Conservation (phyloP, 2,113 vertebrate species). For the Dicaeum eximium region DNA sequence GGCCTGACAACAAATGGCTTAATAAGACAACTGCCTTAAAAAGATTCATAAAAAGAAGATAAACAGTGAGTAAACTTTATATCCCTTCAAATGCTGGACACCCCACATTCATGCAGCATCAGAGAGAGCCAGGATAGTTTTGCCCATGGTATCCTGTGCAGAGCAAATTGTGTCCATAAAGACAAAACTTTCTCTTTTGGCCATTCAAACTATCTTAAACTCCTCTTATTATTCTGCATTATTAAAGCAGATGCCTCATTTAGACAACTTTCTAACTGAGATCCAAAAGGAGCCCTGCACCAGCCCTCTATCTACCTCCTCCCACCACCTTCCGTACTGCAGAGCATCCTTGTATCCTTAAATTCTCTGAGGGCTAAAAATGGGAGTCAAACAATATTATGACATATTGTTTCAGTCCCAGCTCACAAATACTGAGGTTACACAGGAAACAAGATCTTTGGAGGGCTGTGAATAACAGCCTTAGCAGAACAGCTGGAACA, state of each 20-base stretch:
- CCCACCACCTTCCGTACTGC: fast-evolving
- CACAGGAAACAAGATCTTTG: neutral
- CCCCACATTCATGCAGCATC: neutral
- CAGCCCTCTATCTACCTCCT: neutral
- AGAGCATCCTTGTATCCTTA: neutral
- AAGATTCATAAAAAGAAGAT: neutral
- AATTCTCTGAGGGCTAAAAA: neutral
- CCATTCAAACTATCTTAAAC: neutral
- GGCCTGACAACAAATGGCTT: neutral
- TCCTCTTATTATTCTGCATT: neutral
- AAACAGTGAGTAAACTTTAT: neutral
- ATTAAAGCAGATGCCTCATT: neutral
- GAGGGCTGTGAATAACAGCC: neutral
- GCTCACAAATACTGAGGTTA: neutral
- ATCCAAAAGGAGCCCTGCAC: neutral
- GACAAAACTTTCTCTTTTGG: neutral
- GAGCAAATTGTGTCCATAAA: neutral
- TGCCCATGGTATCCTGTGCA: neutral
- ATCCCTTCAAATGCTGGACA: neutral
- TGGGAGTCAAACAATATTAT: neutral
- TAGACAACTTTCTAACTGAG: neutral
- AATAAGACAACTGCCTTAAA: neutral
- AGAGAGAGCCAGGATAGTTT: neutral
- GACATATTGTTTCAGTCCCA: neutral
- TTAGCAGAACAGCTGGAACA: neutral